Base-by-base conservation (phyloP, 2,888 invertebrate genomes). In the Drosophila neotestacea region DNA sequence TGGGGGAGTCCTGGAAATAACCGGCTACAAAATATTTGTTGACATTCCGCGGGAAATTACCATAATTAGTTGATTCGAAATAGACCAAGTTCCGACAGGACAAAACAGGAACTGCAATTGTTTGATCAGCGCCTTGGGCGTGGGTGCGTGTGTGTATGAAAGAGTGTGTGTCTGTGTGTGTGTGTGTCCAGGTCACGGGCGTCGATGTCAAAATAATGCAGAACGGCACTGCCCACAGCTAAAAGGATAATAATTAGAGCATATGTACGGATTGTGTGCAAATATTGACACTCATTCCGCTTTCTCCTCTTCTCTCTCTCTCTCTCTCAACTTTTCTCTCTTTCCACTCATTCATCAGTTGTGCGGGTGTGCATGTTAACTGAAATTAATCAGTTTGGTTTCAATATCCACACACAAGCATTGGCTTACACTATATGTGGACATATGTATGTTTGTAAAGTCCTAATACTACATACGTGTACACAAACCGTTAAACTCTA, bases 11-110 rank as follows among this genome's bases (percentile, higher is more conserved):
- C 30, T 55, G 58, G 65, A 72, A 61, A 73, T 79, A 85, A 72
- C 72, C 59, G 65, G 77, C 39, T 85, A 85, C 80, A 88, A 85
- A 90, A 84, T 90, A 81, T 90, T 90, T 90, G 90, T 91, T 91
- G 90, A 91, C 90, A 91, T 90, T 91, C 80, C 79, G 75, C 78
- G 59, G 81, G 68, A 88, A 91, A 91, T 91, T 91, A 91, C 91
- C 90, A 88, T 91, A 90, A 90, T 90, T 90, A 90, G 90, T 91
- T 91, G 90, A 85, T 89, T 85, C 70, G 70, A 62, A 81, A 59
- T 73, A 79, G 75, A 77, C 72, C 89, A 73, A 58, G 36, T 34
- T 55, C 22, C 22, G 22, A 5, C 28, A 38, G 47, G 30, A 22
- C 6, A 16, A 36, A 78, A 60, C 69, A 70, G 62, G 51, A 73